These are phyloP conservation scores for Brachionus sp. DNA, from an alignment of 1,140 invertebrate genomes.

Conservation along the genomic window DNA sequence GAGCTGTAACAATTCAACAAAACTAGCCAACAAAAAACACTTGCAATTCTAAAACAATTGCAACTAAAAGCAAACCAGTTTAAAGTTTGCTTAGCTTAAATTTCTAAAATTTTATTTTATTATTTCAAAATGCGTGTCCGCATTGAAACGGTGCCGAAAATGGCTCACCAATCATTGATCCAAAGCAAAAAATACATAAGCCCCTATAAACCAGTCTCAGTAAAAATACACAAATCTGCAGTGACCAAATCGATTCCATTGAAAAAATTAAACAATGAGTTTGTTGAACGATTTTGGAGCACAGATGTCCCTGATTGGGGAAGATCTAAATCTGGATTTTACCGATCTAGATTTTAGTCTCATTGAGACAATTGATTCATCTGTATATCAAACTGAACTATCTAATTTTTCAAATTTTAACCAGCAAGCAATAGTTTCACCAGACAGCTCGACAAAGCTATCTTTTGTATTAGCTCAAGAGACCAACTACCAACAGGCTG, in stretches of 20 bases:
- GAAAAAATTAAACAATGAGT: not conserved
- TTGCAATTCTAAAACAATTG: constrained; percentile 26
- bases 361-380: not conserved
- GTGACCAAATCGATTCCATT: not conserved
- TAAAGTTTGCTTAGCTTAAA: constrained; percentile 16
- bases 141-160: constrained; percentile 21
- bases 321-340: not conserved
- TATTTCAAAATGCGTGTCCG: constrained; percentile 15
- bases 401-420: not conserved
- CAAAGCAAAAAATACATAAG: not conserved
- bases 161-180: constrained; percentile 30
- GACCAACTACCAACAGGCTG: not conserved
- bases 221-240: not conserved
- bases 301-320: constrained; percentile 25
- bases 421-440: not conserved
- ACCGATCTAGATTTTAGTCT: constrained; percentile 17
- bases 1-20: not conserved
- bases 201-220: not conserved
- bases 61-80: not conserved
- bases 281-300: constrained; percentile 28
- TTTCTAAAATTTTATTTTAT: not conserved
- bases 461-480: not conserved
- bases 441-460: not conserved
- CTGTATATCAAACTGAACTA: not conserved
- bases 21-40: not conserved